Evolutionary conservation across 2,113 vertebrate species (phyloP), one percentile per base, ranked within the genome.

Genomic region (Tyto alba): DNA sequence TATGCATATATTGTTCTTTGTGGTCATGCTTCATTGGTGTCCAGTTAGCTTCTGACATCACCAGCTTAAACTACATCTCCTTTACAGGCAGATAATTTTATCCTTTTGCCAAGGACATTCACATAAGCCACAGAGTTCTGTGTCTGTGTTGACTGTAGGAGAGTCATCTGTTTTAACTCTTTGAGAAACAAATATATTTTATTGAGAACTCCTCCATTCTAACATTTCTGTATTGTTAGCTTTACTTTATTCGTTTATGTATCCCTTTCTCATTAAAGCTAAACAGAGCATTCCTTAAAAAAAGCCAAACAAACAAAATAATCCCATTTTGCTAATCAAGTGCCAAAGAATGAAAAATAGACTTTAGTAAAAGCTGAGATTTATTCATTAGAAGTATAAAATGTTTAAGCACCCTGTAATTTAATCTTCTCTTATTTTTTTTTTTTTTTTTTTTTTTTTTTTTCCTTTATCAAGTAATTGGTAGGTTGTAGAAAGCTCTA

Each of bases 91-190:
- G 74, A 94, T 66, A 86, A 90, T 95, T 84, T 90, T 95, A 96
- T 97, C 83, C 41, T 93, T 95, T 96, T 94, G n/a, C 75, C 92
- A 97, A 97, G 86, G 92, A 96, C 78, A 83, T 86, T 91, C 26
- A 38, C 38, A 22, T 92, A 95, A 96, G 74, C 95, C 83, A 68
- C 57, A 95, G 48, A 4, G 5, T 90, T 95, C 84, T 84, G 50
- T 93, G 43, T 56, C 59, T 94, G 71, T 55, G 56, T 93, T 82
- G 59, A 59, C 43, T 83, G 32, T 29, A 59, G 21, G 68, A 85
- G 52, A 96, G 84, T 77, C 9, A 62, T 45, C 34, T 88, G 62
- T 84, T 96, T 93, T 94, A 96, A 88, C 48, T 72, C 88, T 59
- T 86, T 40, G 11, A 95, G 27, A 88, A 86, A 66, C 8, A n/a